Evolutionary conservation across 2,797 vertebrate genomes (phyloP).

Genomic region (Etheostoma perlongum): DNA sequence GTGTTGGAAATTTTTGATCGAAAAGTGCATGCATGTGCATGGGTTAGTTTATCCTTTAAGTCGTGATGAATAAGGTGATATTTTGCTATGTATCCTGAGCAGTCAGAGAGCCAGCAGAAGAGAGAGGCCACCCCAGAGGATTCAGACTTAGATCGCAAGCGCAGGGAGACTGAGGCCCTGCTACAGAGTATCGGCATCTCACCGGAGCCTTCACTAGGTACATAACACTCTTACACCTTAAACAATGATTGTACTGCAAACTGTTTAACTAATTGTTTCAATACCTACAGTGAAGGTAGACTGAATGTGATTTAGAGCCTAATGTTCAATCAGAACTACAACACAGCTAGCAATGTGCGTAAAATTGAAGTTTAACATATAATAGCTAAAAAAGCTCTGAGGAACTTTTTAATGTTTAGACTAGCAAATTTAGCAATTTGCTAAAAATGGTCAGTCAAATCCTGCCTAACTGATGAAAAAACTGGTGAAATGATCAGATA

Average conservation of each 20-base stretch:
- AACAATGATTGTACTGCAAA: slow-evolving; percentile 1
- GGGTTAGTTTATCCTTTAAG: not conserved
- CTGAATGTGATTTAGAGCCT: no score
- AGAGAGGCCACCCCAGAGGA: slow-evolving; percentile 87
- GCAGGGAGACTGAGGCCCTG: slow-evolving; percentile 96
- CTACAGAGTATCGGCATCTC: slow-evolving; percentile 98
- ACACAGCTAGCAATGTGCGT: no score
- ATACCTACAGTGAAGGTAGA: not conserved
- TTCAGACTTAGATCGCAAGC: slow-evolving; percentile 97
- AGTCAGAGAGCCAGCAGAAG: slow-evolving; percentile 86
- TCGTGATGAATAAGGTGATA: not conserved
- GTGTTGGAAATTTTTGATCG: slow-evolving; percentile 38
- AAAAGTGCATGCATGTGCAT: slow-evolving; percentile 20
- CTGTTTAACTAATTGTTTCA: not conserved
- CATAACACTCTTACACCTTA: not conserved
- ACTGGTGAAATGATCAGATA: not conserved
- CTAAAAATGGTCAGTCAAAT: not conserved
- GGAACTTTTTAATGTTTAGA: not conserved
- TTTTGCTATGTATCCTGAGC: slow-evolving; percentile 43
- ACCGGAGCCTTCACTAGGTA: slow-evolving; percentile 93
- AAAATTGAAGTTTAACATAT: no score
- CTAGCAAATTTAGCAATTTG: not conserved
- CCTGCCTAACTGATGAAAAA: not conserved
- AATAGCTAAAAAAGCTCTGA: not conserved
- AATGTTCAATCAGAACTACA: no score